Evolutionary conservation across 2,888 invertebrate species (phyloP).

Genomic region (Campopleginae sp.): DNA sequence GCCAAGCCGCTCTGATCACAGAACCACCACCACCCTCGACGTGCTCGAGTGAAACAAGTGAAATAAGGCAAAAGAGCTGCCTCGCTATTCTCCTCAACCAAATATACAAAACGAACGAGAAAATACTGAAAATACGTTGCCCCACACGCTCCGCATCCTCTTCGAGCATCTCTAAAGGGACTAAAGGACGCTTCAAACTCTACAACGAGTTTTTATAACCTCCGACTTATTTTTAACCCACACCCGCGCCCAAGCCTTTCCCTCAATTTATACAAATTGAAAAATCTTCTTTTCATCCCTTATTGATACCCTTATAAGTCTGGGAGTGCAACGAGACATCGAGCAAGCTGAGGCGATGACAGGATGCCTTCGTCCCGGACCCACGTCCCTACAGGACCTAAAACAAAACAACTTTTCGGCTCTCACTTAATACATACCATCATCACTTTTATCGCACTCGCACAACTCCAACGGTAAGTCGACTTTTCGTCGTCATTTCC

Average conservation of each 20-base stretch:
- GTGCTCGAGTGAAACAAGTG: constrained; percentile 63
- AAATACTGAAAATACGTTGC: constrained; percentile 60
- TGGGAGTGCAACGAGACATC: constrained; percentile 72
- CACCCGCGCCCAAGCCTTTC: neutral
- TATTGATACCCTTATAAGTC: constrained; percentile 2
- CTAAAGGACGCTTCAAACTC: constrained; percentile 52
- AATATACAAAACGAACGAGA: constrained; percentile 24
- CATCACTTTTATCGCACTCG: constrained; percentile 74
- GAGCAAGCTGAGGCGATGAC: constrained; percentile 81
- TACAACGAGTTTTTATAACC: neutral
- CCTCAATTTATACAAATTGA: neutral
- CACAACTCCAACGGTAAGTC: constrained; percentile 80
- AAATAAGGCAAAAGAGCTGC: constrained; percentile 50
- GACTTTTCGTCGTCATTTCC: neutral
- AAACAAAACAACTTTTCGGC: constrained; percentile 72
- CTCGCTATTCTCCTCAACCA: constrained; percentile 9
- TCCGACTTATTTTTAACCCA: no score
- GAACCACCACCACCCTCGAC: constrained; percentile 77
- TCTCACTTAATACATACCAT: constrained; percentile 74
- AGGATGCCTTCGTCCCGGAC: constrained; percentile 82
- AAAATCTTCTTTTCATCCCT: constrained; percentile 15
- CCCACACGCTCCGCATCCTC: constrained; percentile 74
- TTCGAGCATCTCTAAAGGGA: constrained; percentile 76
- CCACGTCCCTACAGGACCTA: constrained; percentile 79
- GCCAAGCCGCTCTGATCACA: constrained; percentile 82